Evolutionary conservation across 2,888 invertebrate genomes (phyloP).

Genomic region (Lottia gigantea): DNA sequence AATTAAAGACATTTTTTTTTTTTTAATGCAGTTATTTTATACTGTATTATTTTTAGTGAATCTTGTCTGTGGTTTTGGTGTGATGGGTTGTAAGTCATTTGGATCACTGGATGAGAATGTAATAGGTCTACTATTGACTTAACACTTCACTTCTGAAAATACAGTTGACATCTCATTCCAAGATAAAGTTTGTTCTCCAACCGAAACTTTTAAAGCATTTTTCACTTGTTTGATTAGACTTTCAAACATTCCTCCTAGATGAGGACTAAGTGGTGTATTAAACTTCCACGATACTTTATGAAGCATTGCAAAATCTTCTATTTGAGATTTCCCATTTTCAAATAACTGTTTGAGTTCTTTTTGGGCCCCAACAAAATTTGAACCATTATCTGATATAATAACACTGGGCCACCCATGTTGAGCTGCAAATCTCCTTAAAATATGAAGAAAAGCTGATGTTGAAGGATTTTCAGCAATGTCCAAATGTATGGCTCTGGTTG

Average conservation of each 20-base stretch:
- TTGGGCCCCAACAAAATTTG: conserved; percentile 6
- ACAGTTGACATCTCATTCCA: conserved; percentile 24
- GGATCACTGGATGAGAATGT: conserved; percentile 21
- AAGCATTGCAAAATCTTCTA: conserved; percentile 13
- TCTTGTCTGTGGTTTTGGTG: too few relatives aligned
- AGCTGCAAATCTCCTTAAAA: conserved; percentile 20
- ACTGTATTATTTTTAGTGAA: too few relatives aligned
- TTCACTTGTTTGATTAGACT: conserved; percentile 21
- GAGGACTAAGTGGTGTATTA: conserved; percentile 16
- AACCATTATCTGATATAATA: conserved; percentile 22
- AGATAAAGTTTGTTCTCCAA: conserved; percentile 18
- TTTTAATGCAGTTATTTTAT: too few relatives aligned
- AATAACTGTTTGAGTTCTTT: conserved; percentile 18
- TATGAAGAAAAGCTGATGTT: conserved; percentile 22
- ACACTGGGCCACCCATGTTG: conserved; percentile 21
- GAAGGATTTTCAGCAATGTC: conserved; percentile 21
- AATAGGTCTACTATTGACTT: conserved; percentile 25
- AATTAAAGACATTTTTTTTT: too few relatives aligned
- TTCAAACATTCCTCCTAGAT: conserved; percentile 25
- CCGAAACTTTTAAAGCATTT: conserved; percentile 11
- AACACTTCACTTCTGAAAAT: conserved; percentile 14
- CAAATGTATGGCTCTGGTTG: conserved; percentile 20
- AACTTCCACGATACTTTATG: conserved; percentile 21
- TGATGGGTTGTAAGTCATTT: conserved; percentile 18
- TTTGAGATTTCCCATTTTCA: conserved; percentile 12